Base-by-base conservation (phyloP, 2,113 vertebrate species). In the Embiotoca jacksoni region DNA sequence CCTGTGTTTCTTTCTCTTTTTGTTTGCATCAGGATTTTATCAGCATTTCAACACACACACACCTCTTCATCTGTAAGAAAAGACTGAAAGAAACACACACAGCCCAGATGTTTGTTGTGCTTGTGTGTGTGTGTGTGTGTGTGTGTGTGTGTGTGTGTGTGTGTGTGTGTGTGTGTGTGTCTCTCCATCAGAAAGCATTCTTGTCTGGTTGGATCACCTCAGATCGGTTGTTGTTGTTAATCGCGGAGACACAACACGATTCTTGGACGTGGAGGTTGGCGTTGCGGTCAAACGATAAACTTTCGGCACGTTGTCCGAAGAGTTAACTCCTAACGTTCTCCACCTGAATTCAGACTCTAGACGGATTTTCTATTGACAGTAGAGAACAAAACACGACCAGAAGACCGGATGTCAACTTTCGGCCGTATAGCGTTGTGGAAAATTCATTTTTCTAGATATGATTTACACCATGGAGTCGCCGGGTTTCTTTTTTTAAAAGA, bases 11-110 rank as follows among this genome's bases (percentile, higher is more conserved):
- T 15, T 35, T 57, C 6, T 33, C 23, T 16, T 47, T n/a, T 50
- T 3, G 15, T 49, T 13, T 9, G 6, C 7, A 37, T 60, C 37
- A 64, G 62, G n/a, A 68, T 62, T 64, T 71, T 72, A 80, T 82
- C 73, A 55, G 41, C 36, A 10, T 62, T 56, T 77, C 47, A 64
- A 60, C 54, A 68, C 23, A 23, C 23, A 23, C 23, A 23, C 23
- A 23, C 23, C 23, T 23, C 23, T 23, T 23, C 23, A 1, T 23
- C 23, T 23, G 23, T 23, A 23, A 23, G 23, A 23, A 23, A 23
- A 23, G 23, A 56, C 11, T 57, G 36, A 3, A 30, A n/a, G 13
- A 53, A 16, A 53, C 37, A 44, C 8, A 30, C 16, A 9, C 50
- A 39, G 32, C 6, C 41, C 58, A 70, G 58, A 56, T 78, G 65